Evolutionary conservation across 2,113 vertebrate genomes (phyloP).

Genomic region (Aldabrachelys gigantea): DNA sequence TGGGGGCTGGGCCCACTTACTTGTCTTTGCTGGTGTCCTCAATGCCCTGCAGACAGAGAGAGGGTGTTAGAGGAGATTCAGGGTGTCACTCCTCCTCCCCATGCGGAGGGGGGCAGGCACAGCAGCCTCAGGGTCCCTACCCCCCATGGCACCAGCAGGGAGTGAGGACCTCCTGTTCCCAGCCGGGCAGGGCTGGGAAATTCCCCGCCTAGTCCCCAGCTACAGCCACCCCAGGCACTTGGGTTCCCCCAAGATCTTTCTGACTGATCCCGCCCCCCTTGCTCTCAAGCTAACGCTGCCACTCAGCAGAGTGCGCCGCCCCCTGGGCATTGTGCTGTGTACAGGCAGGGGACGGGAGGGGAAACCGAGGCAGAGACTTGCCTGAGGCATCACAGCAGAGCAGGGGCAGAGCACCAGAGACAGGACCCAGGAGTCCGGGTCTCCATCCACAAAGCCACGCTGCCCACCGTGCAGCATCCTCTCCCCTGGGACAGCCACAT

Average conservation of each 20-base stretch:
- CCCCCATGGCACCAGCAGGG: not conserved
- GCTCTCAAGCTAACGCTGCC: not conserved
- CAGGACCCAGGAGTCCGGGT: not conserved
- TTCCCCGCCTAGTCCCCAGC: too few species aligned
- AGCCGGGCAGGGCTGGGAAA: not conserved
- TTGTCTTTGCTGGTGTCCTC: conserved; percentile 96
- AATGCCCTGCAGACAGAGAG: conserved; percentile 85
- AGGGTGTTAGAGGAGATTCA: not conserved
- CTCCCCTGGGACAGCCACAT: too few species aligned
- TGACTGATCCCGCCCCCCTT: not conserved
- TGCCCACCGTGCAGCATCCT: too few species aligned
- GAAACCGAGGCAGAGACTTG: not conserved
- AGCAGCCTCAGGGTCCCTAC: not conserved
- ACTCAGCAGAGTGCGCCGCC: not conserved
- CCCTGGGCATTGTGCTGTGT: not conserved
- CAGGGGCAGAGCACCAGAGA: not conserved
- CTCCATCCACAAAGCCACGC: not conserved
- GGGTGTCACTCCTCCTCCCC: not conserved
- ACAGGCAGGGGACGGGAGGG: not conserved
- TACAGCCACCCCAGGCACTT: too few species aligned
- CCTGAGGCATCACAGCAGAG: not conserved
- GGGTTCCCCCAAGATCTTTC: too few species aligned
- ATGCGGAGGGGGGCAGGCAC: accelerated
- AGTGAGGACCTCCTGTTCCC: not conserved
- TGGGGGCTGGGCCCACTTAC: conserved; percentile 77